Evolutionary conservation across 2,113 vertebrate species (phyloP), one percentile per base, ranked within the genome.

Genomic region (Equus przewalskii): DNA sequence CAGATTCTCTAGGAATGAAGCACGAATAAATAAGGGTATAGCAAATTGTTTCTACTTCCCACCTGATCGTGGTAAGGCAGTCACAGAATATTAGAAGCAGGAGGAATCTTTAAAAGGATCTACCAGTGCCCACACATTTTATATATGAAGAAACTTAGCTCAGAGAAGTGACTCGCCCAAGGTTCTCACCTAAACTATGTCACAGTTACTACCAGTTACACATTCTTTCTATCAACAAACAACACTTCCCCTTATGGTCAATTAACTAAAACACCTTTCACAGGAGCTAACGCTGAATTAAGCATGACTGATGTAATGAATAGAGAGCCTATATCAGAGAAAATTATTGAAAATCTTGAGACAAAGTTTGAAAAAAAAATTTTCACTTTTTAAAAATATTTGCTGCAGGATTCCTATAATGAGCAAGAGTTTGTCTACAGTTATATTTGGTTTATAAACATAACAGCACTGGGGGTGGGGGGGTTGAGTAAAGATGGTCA

Each of bases 361-460:
- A 21, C 44, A 91, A 60, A 69, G 54, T 78, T 33, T 26, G 69
- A 85, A 13, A 18, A 54, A 69, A 28, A 16, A 56, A 72, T 70
- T 73, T 84, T 89, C 49, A 80, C 41, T 9, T 15, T 89, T 91
- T 80, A 88, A 82, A 86, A 94, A 95, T 21, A 91, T 69, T 94
- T 84, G 58, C 51, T 89, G 7, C n/a, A 79, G 51, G 19, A 94
- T 86, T 95, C 49, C 56, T 91, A 69, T 93, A 94, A 72, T 36
- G 56, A 86, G 28, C 78, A 85, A 76, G 16, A 76, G 16, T 82
- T 90, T 95, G 49, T 18, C 80, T 79, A 58, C 3, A 73, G 41
- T 84, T 30, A 82, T 72, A 91, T 64, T 62, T 95, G 51, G 14
- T 69, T 96, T 93, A 78, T 54, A 94, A 65, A 93, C 3, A 41